Evolutionary conservation across 2,888 invertebrate genomes (phyloP).

Genomic region (Chalcis sispes): DNA sequence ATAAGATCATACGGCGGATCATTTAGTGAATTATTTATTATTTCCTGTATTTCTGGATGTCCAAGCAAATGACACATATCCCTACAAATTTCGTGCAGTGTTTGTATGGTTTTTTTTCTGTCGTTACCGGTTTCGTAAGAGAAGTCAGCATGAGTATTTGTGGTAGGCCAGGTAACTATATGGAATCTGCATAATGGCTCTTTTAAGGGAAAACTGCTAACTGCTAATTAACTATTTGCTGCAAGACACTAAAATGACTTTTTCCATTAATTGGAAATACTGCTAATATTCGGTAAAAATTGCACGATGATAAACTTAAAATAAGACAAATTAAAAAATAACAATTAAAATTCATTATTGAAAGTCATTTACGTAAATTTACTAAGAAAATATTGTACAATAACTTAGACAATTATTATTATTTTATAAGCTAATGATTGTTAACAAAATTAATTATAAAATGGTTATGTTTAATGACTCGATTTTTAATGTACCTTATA

Average conservation of each 20-base stretch:
- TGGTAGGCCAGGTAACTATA: slow-evolving; percentile 35
- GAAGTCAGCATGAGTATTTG: not conserved
- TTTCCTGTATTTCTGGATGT: slow-evolving; percentile 8
- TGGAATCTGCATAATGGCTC: slow-evolving; percentile 45
- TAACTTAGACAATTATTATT: too few species aligned
- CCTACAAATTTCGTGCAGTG: not conserved
- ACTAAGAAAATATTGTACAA: too few species aligned
- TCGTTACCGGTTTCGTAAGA: not conserved
- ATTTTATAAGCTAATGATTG: too few species aligned
- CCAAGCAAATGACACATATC: slow-evolving; percentile 16
- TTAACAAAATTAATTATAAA: too few species aligned
- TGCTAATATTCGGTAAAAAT: slow-evolving; percentile 32
- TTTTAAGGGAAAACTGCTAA: slow-evolving; percentile 28
- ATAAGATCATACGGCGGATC: slow-evolving; percentile 41
- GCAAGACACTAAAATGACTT: slow-evolving; percentile 42
- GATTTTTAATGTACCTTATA: too few species aligned
- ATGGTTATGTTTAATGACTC: too few species aligned
- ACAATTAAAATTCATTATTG: not conserved
- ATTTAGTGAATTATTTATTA: slow-evolving; percentile 37
- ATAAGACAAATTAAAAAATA: not conserved
- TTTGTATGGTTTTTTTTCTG: not conserved
- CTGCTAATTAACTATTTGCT: slow-evolving; percentile 30
- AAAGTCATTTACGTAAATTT: not conserved
- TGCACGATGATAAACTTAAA: not conserved
- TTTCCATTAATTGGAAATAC: slow-evolving; percentile 37